A percentile compares a stretch with the other conserved stretches of the same genome.
phyloP scores from a whole-genome alignment of 1,140 invertebrate species.

The Sipha flava region DNA sequence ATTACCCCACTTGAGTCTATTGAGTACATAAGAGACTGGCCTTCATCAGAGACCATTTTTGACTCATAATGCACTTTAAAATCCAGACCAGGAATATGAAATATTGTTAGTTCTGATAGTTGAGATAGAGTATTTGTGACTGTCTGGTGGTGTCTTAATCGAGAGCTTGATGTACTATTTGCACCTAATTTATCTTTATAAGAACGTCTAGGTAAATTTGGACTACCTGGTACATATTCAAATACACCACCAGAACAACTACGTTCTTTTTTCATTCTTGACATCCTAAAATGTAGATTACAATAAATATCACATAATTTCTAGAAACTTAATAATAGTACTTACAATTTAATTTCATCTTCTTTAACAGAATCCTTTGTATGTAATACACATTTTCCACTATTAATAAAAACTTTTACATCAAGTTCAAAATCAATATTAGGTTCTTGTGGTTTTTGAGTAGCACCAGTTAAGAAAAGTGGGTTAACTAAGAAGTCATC shows the following conservation, averaged over 20 bases:
- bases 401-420: slow-evolving; percentile 92
- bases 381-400: slow-evolving; percentile 92
- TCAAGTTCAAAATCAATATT: slow-evolving; percentile 95
- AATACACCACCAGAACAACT: slow-evolving; percentile 63
- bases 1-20: slow-evolving; percentile 35
- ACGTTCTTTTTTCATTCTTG: slow-evolving; percentile 58
- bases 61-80: slow-evolving; percentile 88
- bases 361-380: slow-evolving; percentile 73
- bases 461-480: neutral
- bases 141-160: slow-evolving; percentile 40
- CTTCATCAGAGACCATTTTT: slow-evolving; percentile 62
- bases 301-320: neutral
- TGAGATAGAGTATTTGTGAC: slow-evolving; percentile 44
- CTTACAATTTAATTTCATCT: slow-evolving; percentile 57
- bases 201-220: slow-evolving; percentile 47
- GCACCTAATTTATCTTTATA: slow-evolving; percentile 46
- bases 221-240: slow-evolving; percentile 52
- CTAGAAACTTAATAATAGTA: slow-evolving; percentile 12
- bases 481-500: slow-evolving; percentile 21
- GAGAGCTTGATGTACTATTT: slow-evolving; percentile 45
- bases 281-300: slow-evolving; percentile 42
- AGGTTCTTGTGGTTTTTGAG: slow-evolving; percentile 60
- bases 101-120: slow-evolving; percentile 76
- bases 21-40: slow-evolving; percentile 41
- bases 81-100: slow-evolving; percentile 89